Percentiles rank a stretch among this genome's conserved stretches.
phyloP scores from a whole-genome alignment of 23 tunicate genomes.

The Trididemnum miniatum region DNA sequence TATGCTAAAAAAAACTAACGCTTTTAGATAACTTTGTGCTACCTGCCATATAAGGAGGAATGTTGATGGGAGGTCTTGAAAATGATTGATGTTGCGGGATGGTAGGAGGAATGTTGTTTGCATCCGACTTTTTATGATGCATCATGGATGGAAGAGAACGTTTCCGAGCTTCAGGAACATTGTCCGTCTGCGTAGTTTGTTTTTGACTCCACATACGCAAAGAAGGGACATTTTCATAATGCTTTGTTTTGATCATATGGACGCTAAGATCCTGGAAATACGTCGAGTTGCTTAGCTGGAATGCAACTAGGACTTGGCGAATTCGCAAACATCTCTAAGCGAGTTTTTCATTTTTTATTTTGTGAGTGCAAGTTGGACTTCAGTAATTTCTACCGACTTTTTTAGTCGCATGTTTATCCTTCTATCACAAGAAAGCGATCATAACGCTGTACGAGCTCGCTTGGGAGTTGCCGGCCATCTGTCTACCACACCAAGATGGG shows the following conservation, averaged over 20 bases:
- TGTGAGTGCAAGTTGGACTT: too few species aligned
- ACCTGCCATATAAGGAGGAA: slow-evolving; percentile 9
- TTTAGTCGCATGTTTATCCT: too few species aligned
- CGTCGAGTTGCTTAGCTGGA: too few species aligned
- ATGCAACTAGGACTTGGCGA: too few species aligned
- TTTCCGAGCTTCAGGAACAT: not conserved
- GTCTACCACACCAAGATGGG: too few species aligned
- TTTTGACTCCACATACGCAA: slow-evolving; percentile 76
- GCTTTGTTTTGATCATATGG: slow-evolving; percentile 96
- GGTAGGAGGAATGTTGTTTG: not conserved
- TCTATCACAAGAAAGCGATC: too few species aligned
- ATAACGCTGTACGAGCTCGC: too few species aligned
- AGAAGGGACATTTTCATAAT: slow-evolving; percentile 92
- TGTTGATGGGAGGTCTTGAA: not conserved
- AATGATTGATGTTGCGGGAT: not conserved
- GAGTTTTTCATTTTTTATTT: too few species aligned
- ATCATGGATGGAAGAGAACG: slow-evolving; percentile 4
- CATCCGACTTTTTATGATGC: not conserved
- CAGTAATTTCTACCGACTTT: not conserved
- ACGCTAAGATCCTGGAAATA: slow-evolving; percentile 80
- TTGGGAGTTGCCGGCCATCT: too few species aligned
- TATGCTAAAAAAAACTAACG: too few species aligned
- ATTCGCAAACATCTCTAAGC: too few species aligned
- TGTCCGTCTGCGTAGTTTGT: slow-evolving; percentile 6
- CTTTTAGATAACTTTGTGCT: too few species aligned